These are phyloP conservation scores for Callinectes sapidus DNA, from an alignment of 2,888 invertebrate genomes.

Conservation along the genomic window DNA sequence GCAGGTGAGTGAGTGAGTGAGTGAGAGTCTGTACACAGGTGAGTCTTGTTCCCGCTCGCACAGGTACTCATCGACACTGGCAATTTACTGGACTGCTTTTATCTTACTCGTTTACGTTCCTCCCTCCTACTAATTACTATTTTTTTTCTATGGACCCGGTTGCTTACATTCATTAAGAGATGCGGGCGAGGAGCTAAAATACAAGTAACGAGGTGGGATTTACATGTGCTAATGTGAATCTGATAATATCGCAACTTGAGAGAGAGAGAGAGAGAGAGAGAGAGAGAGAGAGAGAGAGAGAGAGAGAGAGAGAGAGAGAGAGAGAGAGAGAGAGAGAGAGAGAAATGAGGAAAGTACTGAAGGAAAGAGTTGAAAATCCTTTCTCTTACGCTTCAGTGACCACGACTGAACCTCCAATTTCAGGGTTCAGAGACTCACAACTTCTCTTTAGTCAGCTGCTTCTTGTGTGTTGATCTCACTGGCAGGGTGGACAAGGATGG, in stretches of 20 bases:
- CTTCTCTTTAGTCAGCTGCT: slow-evolving; percentile 16
- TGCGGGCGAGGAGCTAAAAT: neutral
- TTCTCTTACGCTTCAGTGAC: slow-evolving; percentile 24
- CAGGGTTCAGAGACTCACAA: slow-evolving; percentile 29
- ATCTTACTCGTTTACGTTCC: neutral
- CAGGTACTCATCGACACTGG: neutral
- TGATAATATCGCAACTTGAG: neutral
- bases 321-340: neutral
- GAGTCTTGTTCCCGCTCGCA: neutral
- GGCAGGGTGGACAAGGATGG: neutral
- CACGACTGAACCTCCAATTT: slow-evolving; percentile 26
- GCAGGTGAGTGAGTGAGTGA: neutral
- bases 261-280: neutral
- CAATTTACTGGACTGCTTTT: neutral
- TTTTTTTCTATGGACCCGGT: neutral
- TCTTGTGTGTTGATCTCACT: neutral
- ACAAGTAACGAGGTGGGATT: slow-evolving; percentile 10
- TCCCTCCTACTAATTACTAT: neutral
- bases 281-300: neutral
- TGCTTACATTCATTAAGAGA: neutral
- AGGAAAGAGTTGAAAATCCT: slow-evolving; percentile 33
- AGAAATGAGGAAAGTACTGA: neutral
- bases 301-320: neutral
- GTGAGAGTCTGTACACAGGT: neutral
- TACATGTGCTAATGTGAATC: slow-evolving; percentile 4